Base-by-base conservation (phyloP, 2,797 vertebrate species). In the Labeo calbasu region DNA sequence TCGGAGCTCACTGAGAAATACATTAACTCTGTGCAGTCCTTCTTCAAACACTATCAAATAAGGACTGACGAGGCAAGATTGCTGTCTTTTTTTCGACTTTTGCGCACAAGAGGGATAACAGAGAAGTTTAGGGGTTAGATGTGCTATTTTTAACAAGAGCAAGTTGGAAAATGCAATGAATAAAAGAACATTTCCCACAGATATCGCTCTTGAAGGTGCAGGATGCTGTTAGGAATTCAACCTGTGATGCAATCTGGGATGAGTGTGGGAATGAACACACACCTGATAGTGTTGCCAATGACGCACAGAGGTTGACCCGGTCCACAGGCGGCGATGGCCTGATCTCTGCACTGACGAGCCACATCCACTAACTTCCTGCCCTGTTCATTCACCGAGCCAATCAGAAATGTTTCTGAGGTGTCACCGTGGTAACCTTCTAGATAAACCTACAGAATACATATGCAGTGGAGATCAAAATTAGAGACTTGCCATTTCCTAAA, bases 241-340 rank as follows among this genome's bases (percentile, higher is more conserved):
- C 69, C 25, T 50, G 43, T 15, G 13, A 82, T 75, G 57, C 14
- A 53, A 66, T 73, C 25, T 17, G 72, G 73, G 46, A 68, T 25
- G 23, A 70, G 40, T n/a, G 53, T 63, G 55, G 43, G 36, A 71
- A 84, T 25, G 63, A 40, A 70, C 51, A 71, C 79, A 72, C 43
- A 84, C 98, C 97, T 99, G 93, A 99, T 97, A 89, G 97, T 99
- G 95, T 98, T 99, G 94, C 98, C 98, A 94, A 99, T 99, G 90
- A 97, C 93, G 92, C 96, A 96, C 89, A 99, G 96, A 83, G 94
- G 95, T 91, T 92, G 95, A 83, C 97, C 97, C 0, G 96, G 97
- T 93, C 92, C 95, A 93, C 98, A 99, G 77, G 92, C 95, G 84
- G 95, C 94, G 86, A 99, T 97, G 87, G 98, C 98, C 92, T 97